These are phyloP conservation scores for Lates calcarifer DNA, from an alignment of 2,113 vertebrate species.

Conservation along the genomic window DNA sequence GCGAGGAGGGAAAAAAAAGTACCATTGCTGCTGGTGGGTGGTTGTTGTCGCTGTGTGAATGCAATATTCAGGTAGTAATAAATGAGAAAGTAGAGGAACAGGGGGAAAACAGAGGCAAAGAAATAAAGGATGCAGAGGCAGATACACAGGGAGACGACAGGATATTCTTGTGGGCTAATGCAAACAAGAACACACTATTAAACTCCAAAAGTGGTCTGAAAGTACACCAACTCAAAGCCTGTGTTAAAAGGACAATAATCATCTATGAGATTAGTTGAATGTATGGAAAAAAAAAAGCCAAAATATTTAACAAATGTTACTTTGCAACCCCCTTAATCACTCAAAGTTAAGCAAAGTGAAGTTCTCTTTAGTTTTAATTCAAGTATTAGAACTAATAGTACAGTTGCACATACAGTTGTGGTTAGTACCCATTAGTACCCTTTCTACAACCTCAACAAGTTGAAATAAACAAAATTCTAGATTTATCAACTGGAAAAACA, in stretches of 20 bases:
- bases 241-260: background rate
- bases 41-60: constrained; percentile 40
- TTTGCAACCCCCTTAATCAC: too few species aligned
- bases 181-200: background rate
- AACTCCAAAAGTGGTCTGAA: background rate
- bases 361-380: background rate
- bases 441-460: background rate
- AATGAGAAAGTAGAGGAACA: background rate
- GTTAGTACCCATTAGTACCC: background rate
- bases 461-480: background rate
- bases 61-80: constrained; percentile 23
- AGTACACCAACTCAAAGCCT: background rate
- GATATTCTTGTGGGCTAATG: background rate
- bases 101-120: background rate
- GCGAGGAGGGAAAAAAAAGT: constrained; percentile 4
- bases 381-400: too few species aligned
- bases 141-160: background rate
- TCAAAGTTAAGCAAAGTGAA: background rate
- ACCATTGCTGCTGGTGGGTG: constrained; percentile 19
- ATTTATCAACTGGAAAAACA: background rate
- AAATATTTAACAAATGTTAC: background rate
- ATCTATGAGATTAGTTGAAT: background rate
- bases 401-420: too few species aligned
- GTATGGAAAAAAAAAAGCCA: background rate
- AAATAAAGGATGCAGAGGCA: background rate